phyloP scores from a whole-genome alignment of 2,888 invertebrate species.

The Orthonychiurus folsomi region DNA sequence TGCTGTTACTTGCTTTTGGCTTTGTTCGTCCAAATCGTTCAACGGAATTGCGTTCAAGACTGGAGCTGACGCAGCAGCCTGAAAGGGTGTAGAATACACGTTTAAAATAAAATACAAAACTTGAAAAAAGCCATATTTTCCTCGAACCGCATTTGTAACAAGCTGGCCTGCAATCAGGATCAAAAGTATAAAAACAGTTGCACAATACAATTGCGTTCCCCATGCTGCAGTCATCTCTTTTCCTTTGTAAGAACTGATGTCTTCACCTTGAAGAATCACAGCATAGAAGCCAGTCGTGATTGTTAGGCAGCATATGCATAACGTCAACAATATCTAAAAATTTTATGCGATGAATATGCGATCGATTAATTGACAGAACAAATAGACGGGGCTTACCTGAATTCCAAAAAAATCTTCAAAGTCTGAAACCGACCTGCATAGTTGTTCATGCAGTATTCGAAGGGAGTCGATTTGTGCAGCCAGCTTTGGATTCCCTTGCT shows the following conservation, averaged over 20 bases:
- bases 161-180: conserved; percentile 34
- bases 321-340: conserved; percentile 25
- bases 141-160: conserved; percentile 32
- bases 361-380: no score
- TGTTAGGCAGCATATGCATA: conserved; percentile 30
- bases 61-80: conserved; percentile 30
- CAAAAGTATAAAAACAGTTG: conserved; percentile 27
- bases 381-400: no score
- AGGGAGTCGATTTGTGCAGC: conserved; percentile 31
- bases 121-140: background rate
- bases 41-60: conserved; percentile 29
- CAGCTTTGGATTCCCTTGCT: conserved; percentile 18
- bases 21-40: conserved; percentile 25
- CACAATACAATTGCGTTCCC: conserved; percentile 32
- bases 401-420: conserved; percentile 36
- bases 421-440: conserved; percentile 28
- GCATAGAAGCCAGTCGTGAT: conserved; percentile 29
- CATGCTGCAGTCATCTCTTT: conserved; percentile 27
- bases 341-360: background rate
- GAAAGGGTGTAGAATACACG: background rate
- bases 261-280: conserved; percentile 31
- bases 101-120: conserved; percentile 3
- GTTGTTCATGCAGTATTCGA: conserved; percentile 32
- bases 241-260: conserved; percentile 24
- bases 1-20: conserved; percentile 26